phyloP scores from a whole-genome alignment of 2,797 vertebrate species.

The Vipera ursinii region DNA sequence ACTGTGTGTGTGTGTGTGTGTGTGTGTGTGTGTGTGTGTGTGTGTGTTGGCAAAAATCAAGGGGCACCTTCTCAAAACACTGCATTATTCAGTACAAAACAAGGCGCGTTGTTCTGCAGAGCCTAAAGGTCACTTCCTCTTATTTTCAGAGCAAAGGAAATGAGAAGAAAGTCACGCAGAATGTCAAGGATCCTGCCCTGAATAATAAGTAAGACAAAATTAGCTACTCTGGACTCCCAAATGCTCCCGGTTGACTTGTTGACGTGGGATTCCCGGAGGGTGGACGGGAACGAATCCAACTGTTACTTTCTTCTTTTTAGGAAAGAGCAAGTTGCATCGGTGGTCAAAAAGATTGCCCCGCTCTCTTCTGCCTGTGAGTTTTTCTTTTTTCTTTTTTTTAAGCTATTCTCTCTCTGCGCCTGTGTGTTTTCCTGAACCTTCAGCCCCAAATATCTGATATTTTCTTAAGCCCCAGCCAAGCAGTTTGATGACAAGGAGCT shows the following conservation, averaged over 20 bases:
- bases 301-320: conserved; percentile 40
- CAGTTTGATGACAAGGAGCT: neutral
- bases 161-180: neutral
- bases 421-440: neutral
- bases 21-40: no score
- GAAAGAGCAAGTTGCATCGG: conserved; percentile 44
- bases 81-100: neutral
- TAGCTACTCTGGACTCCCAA: neutral
- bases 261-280: neutral
- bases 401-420: neutral
- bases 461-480: no score
- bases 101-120: neutral
- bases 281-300: neutral
- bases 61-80: neutral
- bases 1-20: neutral
- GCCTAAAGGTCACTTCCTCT: neutral
- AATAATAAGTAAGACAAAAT: conserved; percentile 40
- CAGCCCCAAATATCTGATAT: neutral
- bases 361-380: conserved; percentile 51
- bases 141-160: conserved; percentile 35
- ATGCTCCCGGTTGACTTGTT: no score
- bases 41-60: neutral
- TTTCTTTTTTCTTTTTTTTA: neutral
- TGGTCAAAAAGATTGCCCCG: conserved; percentile 35
- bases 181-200: neutral